These are phyloP conservation scores for Pituophis catenifer DNA, from an alignment of 2,113 vertebrate species.

Conservation along the genomic window DNA sequence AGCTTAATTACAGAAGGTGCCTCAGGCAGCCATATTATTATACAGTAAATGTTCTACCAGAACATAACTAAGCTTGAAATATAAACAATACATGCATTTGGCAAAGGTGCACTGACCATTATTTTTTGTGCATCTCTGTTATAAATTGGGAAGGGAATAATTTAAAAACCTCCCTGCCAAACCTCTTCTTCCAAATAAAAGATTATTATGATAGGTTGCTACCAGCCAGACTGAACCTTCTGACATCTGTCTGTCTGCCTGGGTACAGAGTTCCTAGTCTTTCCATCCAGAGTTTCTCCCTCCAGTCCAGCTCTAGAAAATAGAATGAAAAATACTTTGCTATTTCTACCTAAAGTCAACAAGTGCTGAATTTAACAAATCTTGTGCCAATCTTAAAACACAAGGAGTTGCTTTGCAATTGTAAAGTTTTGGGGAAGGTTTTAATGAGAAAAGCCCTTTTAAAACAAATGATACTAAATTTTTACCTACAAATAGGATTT, in stretches of 20 bases:
- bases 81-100: conserved; percentile 20
- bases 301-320: neutral
- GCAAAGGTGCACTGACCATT: neutral
- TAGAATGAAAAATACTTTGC: neutral
- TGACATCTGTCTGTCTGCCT: neutral
- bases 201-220: neutral
- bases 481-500: neutral
- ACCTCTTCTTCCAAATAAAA: neutral
- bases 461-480: neutral
- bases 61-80: conserved; percentile 8
- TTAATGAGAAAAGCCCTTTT: neutral
- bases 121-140: neutral
- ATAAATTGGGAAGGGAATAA: neutral
- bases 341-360: neutral
- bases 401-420: neutral
- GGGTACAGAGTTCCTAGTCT: neutral
- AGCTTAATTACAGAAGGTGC: conserved; percentile 14
- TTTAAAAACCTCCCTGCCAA: neutral
- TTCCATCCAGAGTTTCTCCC: neutral
- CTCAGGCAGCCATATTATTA: conserved; percentile 22
- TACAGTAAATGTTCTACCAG: conserved; percentile 18
- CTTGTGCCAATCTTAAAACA: neutral
- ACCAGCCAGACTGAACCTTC: neutral
- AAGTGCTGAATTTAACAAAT: neutral
- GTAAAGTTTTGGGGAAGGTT: neutral